A percentile compares a stretch with the other conserved stretches of the same genome.
phyloP scores from a whole-genome alignment of 2,797 vertebrate species.

The Pachyuromys duprasi region DNA sequence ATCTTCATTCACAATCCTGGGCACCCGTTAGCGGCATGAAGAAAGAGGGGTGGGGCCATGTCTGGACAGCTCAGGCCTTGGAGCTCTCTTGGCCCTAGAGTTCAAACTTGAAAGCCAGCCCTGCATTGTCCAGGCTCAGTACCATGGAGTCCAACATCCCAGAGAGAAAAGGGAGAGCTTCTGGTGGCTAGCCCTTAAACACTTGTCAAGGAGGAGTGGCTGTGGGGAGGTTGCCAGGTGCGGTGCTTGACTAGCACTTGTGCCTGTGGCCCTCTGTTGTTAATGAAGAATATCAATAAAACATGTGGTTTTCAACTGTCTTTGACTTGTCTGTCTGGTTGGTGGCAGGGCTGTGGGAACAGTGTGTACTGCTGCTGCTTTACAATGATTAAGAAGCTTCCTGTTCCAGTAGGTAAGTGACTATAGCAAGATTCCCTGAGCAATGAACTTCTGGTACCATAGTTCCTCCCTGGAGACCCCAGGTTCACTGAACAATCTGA shows the following conservation, averaged over 20 bases:
- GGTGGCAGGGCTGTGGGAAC: not conserved
- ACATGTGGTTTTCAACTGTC: constrained; percentile 68
- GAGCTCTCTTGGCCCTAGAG: not conserved
- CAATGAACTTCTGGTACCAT: not conserved
- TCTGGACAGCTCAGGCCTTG: not conserved
- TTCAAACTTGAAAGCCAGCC: constrained; percentile 16
- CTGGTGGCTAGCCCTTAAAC: not conserved
- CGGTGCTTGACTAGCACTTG: constrained; percentile 65
- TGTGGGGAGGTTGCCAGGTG: not conserved
- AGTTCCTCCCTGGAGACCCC: not conserved
- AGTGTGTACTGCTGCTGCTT: not conserved
- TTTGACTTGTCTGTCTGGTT: not conserved
- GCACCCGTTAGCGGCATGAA: not conserved
- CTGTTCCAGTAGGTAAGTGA: not conserved
- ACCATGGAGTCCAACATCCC: not conserved
- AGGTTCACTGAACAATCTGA: not conserved
- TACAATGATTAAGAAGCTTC: constrained; percentile 36
- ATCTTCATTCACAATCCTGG: not conserved
- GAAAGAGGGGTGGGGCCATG: no score
- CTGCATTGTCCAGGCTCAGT: not conserved
- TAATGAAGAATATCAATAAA: constrained; percentile 84
- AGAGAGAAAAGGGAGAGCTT: not conserved
- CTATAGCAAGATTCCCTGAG: not conserved
- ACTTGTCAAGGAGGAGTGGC: not conserved
- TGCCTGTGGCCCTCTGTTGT: constrained; percentile 74